Base-by-base conservation (phyloP, 2,113 vertebrate genomes). In the Scophthalmus maximus region DNA sequence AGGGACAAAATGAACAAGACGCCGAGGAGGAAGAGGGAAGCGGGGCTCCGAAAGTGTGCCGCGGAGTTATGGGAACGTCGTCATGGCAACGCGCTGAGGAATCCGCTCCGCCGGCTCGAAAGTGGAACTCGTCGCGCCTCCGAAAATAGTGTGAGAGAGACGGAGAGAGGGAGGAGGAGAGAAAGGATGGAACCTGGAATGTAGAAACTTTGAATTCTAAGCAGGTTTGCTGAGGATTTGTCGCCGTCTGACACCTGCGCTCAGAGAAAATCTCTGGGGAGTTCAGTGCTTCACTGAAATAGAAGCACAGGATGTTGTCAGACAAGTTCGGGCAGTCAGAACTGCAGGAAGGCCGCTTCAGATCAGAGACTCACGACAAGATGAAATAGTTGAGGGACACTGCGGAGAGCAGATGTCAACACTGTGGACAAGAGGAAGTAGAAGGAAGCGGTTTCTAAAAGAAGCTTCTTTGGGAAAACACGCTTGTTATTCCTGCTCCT, bases 1-100 rank as follows among this genome's bases (percentile, higher is more conserved):
- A 44, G 5, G 36, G 23, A 65, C 30, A 57, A 61, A 50, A 66
- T 65, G 30, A 69, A 40, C 29, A 32, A 59, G 27, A 60, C 11
- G 27, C 72, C 18, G 23, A 20, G 10, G 6, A 22, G 49, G n/a
- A 49, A n/a, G 6, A 29, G 30, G n/a, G 26, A 40, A 8, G 23
- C 66, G 55, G 11, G 8, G 47, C 1, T 23, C 51, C n/a, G 42
- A 59, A 73, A 78, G 65, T 72, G 52, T 80, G 73, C 77, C 36
- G 18, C 42, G 18, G 18, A 44, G 5, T 7, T 7, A 55, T 68
- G 84, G 64, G 82, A 79, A 8, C 47, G 87, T 83, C 71, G 79
- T 49, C 85, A 89, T 74, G 74, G 76, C 59, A 88, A 89, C 85
- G 32, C 42, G 47, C 67, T 1, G 11, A 79, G 75, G 78, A 86